Evolutionary conservation across 2,797 vertebrate genomes (phyloP).

Genomic region (Thamnophis elegans): DNA sequence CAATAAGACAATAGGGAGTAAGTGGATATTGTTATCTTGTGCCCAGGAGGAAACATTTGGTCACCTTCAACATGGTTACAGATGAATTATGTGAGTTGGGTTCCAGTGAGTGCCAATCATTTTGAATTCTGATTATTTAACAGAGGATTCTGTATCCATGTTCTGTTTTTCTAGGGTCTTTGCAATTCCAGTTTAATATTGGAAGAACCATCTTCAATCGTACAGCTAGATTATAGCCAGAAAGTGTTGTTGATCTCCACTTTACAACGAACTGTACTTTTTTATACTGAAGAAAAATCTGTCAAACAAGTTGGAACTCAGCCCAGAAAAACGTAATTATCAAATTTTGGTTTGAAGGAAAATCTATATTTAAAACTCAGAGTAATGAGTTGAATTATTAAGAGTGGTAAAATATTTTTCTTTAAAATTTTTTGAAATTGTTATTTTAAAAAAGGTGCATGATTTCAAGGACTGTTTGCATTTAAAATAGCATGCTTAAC

Average conservation of each 20-base stretch:
- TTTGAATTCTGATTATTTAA: not conserved
- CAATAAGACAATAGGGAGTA: not conserved
- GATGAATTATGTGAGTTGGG: not conserved
- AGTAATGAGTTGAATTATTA: constrained; percentile 26
- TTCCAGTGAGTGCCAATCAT: not conserved
- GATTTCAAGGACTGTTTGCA: not conserved
- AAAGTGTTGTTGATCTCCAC: constrained; percentile 91
- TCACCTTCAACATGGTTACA: not conserved
- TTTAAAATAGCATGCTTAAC: not conserved
- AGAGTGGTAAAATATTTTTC: constrained; percentile 16
- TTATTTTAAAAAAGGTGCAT: constrained; percentile 5
- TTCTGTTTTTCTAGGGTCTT: constrained; percentile 75
- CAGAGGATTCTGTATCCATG: not conserved
- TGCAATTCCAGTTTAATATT: constrained; percentile 85
- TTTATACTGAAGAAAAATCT: constrained; percentile 84
- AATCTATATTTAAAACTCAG: constrained; percentile 28
- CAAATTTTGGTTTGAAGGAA: constrained; percentile 36
- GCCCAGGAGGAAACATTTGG: not conserved
- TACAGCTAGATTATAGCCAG: constrained; percentile 93
- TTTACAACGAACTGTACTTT: constrained; percentile 84
- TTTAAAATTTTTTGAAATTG: constrained; percentile 23
- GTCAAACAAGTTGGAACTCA: constrained; percentile 87
- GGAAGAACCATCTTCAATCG: constrained; percentile 86
- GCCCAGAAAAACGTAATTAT: constrained; percentile 85
- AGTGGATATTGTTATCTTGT: not conserved